Conservation (phyloP, 2,113 vertebrate genomes). For the Isurus oxyrinchus region DNA sequence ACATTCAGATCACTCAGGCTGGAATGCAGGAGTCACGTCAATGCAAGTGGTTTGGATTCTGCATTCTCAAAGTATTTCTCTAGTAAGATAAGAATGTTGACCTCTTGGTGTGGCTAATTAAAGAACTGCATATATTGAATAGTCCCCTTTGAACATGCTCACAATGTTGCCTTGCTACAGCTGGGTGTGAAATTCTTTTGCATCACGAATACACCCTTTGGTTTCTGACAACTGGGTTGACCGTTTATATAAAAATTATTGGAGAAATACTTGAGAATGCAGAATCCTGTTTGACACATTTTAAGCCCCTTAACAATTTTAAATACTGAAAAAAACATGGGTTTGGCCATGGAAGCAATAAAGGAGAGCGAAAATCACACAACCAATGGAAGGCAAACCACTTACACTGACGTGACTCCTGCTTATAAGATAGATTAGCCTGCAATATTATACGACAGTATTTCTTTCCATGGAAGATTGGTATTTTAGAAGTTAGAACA, state of each 20-base stretch:
- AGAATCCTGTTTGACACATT: not conserved
- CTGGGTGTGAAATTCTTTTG: conserved; percentile 24
- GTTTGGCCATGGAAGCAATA: not conserved
- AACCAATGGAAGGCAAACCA: not conserved
- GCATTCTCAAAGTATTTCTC: conserved; percentile 11
- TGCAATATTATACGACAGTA: not conserved
- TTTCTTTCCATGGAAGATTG: not conserved
- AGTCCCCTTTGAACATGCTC: not conserved
- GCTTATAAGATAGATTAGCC: not conserved
- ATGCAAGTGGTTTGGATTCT: conserved; percentile 14
- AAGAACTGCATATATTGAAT: conserved; percentile 16
- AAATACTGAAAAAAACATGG: not conserved
- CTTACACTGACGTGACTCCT: not conserved
- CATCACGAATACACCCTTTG: not conserved
- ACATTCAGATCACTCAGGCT: not conserved
- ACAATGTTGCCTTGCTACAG: not conserved
- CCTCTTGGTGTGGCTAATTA: conserved; percentile 1
- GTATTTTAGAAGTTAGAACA: not conserved
- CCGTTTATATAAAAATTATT: not conserved
- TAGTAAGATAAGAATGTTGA: conserved; percentile 32
- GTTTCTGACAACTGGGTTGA: not conserved
- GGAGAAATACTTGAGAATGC: conserved; percentile 10
- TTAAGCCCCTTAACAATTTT: not conserved
- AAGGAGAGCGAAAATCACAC: not conserved
- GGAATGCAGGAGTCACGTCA: conserved; percentile 26